A percentile compares a stretch with the other conserved stretches of the same genome.
Evolutionary conservation across 2,113 vertebrate species (phyloP).

Genomic region (Arizona elegans): DNA sequence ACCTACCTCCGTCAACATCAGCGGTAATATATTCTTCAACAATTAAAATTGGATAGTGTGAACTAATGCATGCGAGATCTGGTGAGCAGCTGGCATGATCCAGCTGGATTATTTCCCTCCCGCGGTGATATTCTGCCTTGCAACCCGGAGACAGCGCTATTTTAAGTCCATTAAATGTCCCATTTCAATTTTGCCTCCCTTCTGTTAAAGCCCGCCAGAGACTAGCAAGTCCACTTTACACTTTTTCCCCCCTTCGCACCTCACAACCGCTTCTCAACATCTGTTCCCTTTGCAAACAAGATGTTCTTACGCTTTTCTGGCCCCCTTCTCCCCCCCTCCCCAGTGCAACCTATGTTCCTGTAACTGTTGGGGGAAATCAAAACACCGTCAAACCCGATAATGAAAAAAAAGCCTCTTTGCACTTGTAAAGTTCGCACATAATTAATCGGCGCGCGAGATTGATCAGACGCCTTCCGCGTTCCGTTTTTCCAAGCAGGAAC

Average conservation of each 20-base stretch:
- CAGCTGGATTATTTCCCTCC: background rate
- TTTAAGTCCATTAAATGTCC: background rate
- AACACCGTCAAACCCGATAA: conserved; percentile 29
- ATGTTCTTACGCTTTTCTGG: conserved; percentile 22
- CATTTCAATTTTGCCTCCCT: too few species aligned
- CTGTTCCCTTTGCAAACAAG: conserved; percentile 23
- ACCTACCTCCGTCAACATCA: background rate
- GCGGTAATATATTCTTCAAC: background rate
- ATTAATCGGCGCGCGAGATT: conserved; percentile 24
- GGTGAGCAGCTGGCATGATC: background rate
- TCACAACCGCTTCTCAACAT: conserved; percentile 39
- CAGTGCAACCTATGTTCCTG: conserved; percentile 51
- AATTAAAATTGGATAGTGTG: background rate
- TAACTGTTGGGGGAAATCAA: conserved; percentile 23
- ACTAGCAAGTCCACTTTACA: conserved; percentile 6
- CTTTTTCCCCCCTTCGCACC: conserved; percentile 18
- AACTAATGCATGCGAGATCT: background rate
- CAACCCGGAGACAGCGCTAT: background rate
- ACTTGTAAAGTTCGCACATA: conserved; percentile 20
- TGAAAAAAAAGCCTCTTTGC: conserved; percentile 31
- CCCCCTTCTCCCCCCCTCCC: background rate
- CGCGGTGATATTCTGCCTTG: background rate
- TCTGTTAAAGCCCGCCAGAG: background rate
- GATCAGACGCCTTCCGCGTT: conserved; percentile 24
- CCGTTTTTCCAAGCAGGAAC: conserved; percentile 28